Evolutionary conservation across 2,113 vertebrate species (phyloP), one percentile per base, ranked within the genome.

Genomic region (Rhineura floridana): DNA sequence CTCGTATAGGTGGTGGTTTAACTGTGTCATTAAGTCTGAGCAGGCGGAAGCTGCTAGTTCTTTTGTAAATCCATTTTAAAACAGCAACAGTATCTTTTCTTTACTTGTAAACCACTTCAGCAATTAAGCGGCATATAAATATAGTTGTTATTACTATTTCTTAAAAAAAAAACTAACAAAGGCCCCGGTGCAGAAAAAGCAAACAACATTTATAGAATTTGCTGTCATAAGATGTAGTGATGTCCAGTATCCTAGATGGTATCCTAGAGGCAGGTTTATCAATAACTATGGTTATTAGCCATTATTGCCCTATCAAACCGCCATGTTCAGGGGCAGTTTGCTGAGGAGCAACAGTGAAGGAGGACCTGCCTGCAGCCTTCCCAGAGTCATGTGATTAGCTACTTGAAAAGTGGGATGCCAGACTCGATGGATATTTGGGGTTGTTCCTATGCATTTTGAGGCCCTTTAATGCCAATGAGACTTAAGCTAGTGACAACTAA

Each of bases 1-100:
- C 83, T 87, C 85, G 39, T 87, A 73, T 65, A 88, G 83, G 83
- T 59, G 39, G n/a, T 59, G 73, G 81, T 88, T 83, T 77, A 77
- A 3, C 21, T 0, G 0, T 33, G 30, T 39, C 21, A 9, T 65
- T 33, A 73, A 67, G 62, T 83, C 13, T 69, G 50, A 55, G 36
- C 10, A 39, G n/a, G 44, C 30, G 48, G 23, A 81, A 2, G 25
- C 21, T 42, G 25, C 11, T 12, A 81, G 36, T 44, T 12, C 36
- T 6, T 19, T 17, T 46, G 39, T 82, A 65, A 82, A 65, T 30
- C 21, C 12, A 19, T 28, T 81, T 42, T 81, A 1, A 65, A 82
- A 44, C 3, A 30, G n/a, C 28, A 67, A 10, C 28, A 21, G 4
- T 72, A 19, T 42, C 13, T 72, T 72, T 39, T n/a, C 70, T 59